phyloP scores from a whole-genome alignment of 2,888 invertebrate genomes.

The Gari tellinella region DNA sequence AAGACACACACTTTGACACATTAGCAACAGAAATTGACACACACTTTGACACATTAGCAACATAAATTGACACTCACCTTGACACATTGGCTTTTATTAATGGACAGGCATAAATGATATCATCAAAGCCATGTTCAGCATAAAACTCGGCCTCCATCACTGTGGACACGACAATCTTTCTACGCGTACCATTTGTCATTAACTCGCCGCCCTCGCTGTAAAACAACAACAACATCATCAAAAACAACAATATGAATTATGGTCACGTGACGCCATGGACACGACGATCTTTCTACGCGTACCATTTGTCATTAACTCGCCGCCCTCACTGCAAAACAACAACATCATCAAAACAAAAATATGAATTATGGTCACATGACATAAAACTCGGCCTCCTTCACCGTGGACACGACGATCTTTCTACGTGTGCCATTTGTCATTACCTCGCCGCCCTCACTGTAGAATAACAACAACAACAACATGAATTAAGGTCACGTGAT shows the following conservation, averaged over 20 bases:
- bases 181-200: slow-evolving; percentile 79
- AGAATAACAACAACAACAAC: too few species aligned
- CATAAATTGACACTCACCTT: slow-evolving; percentile 61
- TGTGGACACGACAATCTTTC: slow-evolving; percentile 82
- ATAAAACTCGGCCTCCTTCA: too few species aligned
- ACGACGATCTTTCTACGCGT: slow-evolving; percentile 78
- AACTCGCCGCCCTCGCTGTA: slow-evolving; percentile 79
- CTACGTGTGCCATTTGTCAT: too few species aligned
- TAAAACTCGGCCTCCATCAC: slow-evolving; percentile 82
- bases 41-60: too few species aligned
- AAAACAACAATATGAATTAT: too few species aligned
- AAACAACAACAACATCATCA: neutral
- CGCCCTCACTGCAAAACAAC: too few species aligned
- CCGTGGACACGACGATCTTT: too few species aligned
- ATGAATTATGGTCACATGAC: too few species aligned
- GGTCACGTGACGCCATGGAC: slow-evolving; percentile 83
- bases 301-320: slow-evolving; percentile 77
- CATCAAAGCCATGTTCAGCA: slow-evolving; percentile 83
- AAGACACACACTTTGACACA: slow-evolving; percentile 67
- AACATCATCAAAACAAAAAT: too few species aligned
- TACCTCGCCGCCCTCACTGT: too few species aligned
- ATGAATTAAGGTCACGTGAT: too few species aligned
- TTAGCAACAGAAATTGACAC: too few species aligned
- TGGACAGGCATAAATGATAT: slow-evolving; percentile 81
- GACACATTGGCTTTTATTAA: slow-evolving; percentile 75